Evolutionary conservation across 2,888 invertebrate species (phyloP), one percentile per base, ranked within the genome.

Genomic region (Allolobophora icterica): DNA sequence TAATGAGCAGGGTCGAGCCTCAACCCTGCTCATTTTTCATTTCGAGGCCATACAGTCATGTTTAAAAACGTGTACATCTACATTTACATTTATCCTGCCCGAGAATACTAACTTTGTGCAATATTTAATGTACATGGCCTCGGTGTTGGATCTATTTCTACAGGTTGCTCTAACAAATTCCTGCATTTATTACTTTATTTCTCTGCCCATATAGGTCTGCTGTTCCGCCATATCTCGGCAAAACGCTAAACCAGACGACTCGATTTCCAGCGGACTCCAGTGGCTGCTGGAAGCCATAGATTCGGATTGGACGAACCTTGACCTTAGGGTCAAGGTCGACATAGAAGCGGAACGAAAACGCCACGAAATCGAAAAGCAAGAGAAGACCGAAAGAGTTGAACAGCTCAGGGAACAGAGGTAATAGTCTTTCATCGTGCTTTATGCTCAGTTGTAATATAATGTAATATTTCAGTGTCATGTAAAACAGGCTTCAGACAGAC

Each of bases 271-370:
- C 11, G 95, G 95, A 3, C 94, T 97, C 94, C 94, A 94, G 94
- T 96, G 97, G 97, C 95, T 97, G 30, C 95, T 97, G 42, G 96
- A 96, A 93, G 96, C 96, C 92, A 97, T 97, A n/a, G 96, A 96
- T 11, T 95, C 96, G 30, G 96, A 97, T 92, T 97, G 97, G 94
- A 96, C 96, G 30, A 96, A 96, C 91, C 96, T 97, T 89, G 96
- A 97, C 93, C 94, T 96, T 90, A 96, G 97, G 91, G 97, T 97
- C 0, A 96, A 96, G 91, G 93, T 93, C 94, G 96, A 97, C 96
- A 94, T 97, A 95, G 95, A 96, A 94, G 95, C 96, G 94, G 96
- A 97, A 91, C 94, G 94, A 84, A 94, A 94, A 84, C 93, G 93
- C 95, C 93, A 97, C 96, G 93, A 95, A 95, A 94, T 96, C 95